These are phyloP conservation scores for Pristis pectinata DNA, from an alignment of 2,797 vertebrate species.

Conservation along the genomic window DNA sequence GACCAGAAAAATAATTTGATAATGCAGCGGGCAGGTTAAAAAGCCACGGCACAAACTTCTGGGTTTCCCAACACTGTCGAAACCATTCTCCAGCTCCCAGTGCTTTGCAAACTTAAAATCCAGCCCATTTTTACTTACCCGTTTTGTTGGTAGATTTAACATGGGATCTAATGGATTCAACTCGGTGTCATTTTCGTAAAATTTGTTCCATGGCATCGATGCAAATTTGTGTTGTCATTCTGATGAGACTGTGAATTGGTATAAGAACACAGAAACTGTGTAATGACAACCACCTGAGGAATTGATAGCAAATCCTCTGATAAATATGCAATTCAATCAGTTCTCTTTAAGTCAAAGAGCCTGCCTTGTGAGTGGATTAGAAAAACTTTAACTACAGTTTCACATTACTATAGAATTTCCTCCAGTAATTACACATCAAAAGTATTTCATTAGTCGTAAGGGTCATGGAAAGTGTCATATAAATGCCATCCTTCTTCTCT, in stretches of 20 bases:
- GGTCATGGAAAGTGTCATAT: not conserved
- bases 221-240: not conserved
- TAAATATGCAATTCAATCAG: not conserved
- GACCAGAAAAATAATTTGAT: too few relatives aligned
- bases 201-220: not conserved
- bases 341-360: not conserved
- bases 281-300: not conserved
- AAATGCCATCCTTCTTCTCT: not conserved
- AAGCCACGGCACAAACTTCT: too few relatives aligned
- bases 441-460: not conserved
- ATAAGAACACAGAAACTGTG: not conserved
- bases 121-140: too few relatives aligned
- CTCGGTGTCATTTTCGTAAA: not conserved
- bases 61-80: too few relatives aligned
- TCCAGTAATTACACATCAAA: not conserved
- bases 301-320: not conserved
- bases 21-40: too few relatives aligned
- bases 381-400: not conserved
- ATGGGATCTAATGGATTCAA: not conserved
- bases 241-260: not conserved
- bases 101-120: too few relatives aligned
- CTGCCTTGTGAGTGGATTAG: too few relatives aligned
- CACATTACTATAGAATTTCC: not conserved
- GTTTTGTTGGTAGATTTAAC: too few relatives aligned
- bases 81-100: too few relatives aligned